Conservation (phyloP, 2,113 vertebrate genomes). For the Recurvirostra avosetta region DNA sequence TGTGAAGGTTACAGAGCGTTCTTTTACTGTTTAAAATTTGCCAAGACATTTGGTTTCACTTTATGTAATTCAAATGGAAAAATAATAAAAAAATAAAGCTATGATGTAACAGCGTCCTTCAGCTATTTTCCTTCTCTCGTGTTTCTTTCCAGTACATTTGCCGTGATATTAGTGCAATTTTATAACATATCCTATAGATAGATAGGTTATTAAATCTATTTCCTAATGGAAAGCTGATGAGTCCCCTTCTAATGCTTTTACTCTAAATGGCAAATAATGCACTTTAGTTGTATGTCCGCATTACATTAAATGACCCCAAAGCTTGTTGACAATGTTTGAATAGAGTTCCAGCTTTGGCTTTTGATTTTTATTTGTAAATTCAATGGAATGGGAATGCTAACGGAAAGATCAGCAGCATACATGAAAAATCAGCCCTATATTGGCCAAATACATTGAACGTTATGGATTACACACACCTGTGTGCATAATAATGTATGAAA, state of each 20-base stretch:
- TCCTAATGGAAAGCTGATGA: background rate
- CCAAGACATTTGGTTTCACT: background rate
- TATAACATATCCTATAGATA: background rate
- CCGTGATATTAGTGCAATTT: background rate
- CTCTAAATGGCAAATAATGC: background rate
- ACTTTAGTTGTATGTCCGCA: background rate
- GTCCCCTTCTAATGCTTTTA: conserved; percentile 1
- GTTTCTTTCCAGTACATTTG: background rate
- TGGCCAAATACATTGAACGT: background rate
- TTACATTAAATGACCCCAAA: background rate
- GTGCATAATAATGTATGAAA: background rate
- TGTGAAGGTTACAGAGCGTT: fast-evolving
- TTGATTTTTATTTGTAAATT: background rate
- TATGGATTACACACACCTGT: background rate
- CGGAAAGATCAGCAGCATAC: background rate
- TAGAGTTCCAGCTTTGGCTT: background rate
- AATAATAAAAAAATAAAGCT: background rate
- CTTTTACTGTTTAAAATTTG: background rate
- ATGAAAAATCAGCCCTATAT: background rate
- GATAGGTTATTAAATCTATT: background rate
- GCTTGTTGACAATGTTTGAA: background rate
- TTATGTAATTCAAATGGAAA: background rate
- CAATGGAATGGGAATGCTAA: background rate
- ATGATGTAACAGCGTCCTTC: background rate
- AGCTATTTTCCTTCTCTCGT: background rate